Evolutionary conservation across 2,888 invertebrate species (phyloP).

Genomic region (Litoditis marina): DNA sequence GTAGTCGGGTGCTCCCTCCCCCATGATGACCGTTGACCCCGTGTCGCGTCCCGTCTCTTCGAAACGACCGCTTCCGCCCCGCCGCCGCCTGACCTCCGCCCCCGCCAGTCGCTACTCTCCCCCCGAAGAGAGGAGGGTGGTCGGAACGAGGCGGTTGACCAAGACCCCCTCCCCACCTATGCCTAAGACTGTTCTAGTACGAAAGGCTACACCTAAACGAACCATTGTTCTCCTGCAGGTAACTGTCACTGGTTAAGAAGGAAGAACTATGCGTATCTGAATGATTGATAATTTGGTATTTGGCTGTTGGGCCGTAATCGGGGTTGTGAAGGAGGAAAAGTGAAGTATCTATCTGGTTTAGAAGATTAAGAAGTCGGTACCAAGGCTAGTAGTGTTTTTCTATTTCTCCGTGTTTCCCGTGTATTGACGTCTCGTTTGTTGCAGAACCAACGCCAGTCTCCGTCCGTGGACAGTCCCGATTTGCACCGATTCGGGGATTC

Average conservation of each 20-base stretch:
- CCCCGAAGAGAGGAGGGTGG: slow-evolving; percentile 13
- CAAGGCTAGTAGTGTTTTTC: no score
- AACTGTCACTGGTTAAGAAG: no score
- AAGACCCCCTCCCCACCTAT: slow-evolving; percentile 8
- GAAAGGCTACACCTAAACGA: slow-evolving; percentile 1
- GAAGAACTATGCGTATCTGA: no score
- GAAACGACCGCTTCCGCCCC: slow-evolving; percentile 15
- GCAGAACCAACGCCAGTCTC: slow-evolving; percentile 23
- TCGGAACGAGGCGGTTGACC: no score
- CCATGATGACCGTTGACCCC: slow-evolving; percentile 3
- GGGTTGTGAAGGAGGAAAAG: not conserved
- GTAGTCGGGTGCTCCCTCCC: not conserved
- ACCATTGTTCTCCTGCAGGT: not conserved
- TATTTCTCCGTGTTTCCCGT: no score
- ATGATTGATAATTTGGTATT: no score
- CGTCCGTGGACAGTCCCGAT: slow-evolving; percentile 19
- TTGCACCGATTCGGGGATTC: slow-evolving; percentile 42
- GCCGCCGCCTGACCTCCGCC: slow-evolving; percentile 15
- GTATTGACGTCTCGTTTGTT: no score
- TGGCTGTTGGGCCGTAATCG: not conserved
- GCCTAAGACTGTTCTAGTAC: slow-evolving; percentile 6
- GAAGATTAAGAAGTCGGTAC: no score
- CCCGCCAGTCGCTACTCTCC: slow-evolving; percentile 10
- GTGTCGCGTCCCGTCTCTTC: slow-evolving; percentile 1
- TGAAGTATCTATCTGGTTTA: not conserved